Evolutionary conservation across 2,888 invertebrate species (phyloP).

Genomic region (Apodemia mormo): DNA sequence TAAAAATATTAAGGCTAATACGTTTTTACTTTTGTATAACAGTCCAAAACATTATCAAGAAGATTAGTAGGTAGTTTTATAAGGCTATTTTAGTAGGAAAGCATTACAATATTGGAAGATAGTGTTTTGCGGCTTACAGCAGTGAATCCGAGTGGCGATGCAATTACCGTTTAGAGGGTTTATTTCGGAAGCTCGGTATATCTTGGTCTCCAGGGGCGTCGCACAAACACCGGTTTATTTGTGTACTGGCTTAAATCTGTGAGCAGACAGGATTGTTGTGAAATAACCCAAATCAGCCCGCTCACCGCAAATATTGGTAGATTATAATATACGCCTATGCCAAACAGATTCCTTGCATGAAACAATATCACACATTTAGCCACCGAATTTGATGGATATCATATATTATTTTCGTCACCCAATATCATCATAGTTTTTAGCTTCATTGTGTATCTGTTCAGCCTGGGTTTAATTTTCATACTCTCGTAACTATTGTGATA

Average conservation of each 20-base stretch:
- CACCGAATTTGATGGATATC: too few species aligned
- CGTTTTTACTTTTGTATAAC: too few species aligned
- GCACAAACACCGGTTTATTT: constrained; percentile 30
- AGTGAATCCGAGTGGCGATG: constrained; percentile 31
- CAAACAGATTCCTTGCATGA: too few species aligned
- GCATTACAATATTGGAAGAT: constrained; percentile 17
- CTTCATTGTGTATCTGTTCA: too few species aligned
- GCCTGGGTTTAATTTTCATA: too few species aligned
- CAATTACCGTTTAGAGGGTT: constrained; percentile 36
- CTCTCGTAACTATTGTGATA: too few species aligned
- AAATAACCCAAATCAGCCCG: constrained; percentile 24
- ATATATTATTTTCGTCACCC: too few species aligned
- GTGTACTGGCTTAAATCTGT: constrained; percentile 28
- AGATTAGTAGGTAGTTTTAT: background rate
- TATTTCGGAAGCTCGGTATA: constrained; percentile 35
- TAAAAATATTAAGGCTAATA: too few species aligned
- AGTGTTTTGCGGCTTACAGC: background rate
- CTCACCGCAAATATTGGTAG: constrained; percentile 23
- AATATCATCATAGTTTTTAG: too few species aligned
- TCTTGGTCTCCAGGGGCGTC: constrained; percentile 32
- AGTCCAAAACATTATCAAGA: too few species aligned
- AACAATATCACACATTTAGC: too few species aligned
- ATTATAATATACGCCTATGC: background rate
- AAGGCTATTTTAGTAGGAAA: background rate
- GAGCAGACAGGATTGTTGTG: constrained; percentile 27